phyloP scores from a whole-genome alignment of 1,140 invertebrate species.

The Macrocentrus cingulum region DNA sequence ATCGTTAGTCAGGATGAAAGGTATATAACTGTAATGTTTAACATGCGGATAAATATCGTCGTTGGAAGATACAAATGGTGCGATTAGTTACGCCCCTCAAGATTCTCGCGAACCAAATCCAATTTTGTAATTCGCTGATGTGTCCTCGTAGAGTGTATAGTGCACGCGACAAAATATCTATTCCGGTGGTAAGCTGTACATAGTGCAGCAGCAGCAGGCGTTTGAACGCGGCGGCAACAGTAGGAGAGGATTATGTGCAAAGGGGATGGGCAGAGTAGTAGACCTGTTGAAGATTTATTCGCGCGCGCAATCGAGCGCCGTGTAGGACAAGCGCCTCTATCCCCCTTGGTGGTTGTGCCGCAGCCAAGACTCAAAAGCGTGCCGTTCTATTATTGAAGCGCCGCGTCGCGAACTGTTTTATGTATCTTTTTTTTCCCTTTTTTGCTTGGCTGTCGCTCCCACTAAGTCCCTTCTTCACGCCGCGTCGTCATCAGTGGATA shows the following conservation, averaged over 20 bases:
- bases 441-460: constrained; percentile 6
- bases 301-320: constrained; percentile 40
- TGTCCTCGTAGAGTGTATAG: too few species aligned
- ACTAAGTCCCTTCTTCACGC: constrained; percentile 19
- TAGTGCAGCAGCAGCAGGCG: too few species aligned
- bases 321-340: neutral
- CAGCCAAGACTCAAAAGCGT: constrained; percentile 44
- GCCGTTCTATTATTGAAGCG: constrained; percentile 53
- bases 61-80: constrained; percentile 11
- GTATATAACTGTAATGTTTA: neutral
- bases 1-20: constrained; percentile 2
- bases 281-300: constrained; percentile 49
- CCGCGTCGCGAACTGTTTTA: constrained; percentile 19
- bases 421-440: constrained; percentile 16
- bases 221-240: too few species aligned
- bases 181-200: too few species aligned
- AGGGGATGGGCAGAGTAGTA: constrained; percentile 18
- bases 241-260: too few species aligned
- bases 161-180: too few species aligned
- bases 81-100: constrained; percentile 10
- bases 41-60: constrained; percentile 10
- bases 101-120: too few species aligned
- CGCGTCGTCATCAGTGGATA: neutral
- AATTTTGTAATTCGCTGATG: too few species aligned
- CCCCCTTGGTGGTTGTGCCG: neutral